Conservation (phyloP, 2,113 vertebrate genomes). For the Azemiops feae region DNA sequence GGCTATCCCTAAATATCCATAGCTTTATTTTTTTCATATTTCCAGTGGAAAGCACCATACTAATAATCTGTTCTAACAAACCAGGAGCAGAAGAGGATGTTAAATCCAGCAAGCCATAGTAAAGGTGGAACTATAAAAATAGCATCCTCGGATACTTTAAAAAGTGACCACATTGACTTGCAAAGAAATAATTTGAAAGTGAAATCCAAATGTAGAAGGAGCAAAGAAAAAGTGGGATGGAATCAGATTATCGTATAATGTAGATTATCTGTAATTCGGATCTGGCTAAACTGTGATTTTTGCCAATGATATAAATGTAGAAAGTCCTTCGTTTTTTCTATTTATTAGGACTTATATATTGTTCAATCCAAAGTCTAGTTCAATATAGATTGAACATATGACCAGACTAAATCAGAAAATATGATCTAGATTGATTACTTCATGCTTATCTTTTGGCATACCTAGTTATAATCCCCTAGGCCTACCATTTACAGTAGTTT, state of each 20-base stretch:
- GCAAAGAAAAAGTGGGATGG: not conserved
- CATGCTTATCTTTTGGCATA: not conserved
- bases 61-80: not conserved
- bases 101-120: not conserved
- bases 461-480: not conserved
- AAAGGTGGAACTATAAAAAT: not conserved
- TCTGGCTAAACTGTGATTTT: not conserved
- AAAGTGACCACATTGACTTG: not conserved
- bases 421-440: not conserved
- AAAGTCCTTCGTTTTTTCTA: not conserved
- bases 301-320: not conserved
- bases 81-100: not conserved
- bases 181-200: not conserved
- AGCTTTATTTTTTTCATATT: not conserved
- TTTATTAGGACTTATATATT: not conserved
- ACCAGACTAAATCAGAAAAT: too few relatives aligned
- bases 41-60: too few relatives aligned
- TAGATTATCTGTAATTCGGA: not conserved
- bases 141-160: not conserved
- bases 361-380: not conserved
- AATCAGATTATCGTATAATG: not conserved
- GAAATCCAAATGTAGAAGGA: not conserved
- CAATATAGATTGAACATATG: not conserved
- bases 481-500: too few relatives aligned
- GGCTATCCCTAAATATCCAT: not conserved